Base-by-base conservation (phyloP, 2,797 vertebrate species). In the Trichosurus vulpecula region DNA sequence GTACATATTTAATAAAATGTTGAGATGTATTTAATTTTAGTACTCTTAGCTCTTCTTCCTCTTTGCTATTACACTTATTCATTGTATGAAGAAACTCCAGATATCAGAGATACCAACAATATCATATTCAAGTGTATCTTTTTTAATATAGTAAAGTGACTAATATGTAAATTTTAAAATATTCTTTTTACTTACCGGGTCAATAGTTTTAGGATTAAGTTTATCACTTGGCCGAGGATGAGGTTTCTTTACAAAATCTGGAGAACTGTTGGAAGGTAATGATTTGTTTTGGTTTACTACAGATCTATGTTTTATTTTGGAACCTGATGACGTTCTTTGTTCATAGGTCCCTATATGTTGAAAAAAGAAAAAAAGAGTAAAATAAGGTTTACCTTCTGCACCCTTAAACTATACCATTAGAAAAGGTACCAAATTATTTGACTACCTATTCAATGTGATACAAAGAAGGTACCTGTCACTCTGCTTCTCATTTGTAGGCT, bases 121-220 rank as follows among this genome's bases (percentile, higher is more conserved):
- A 52, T 41, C 13, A 22, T 22, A 52, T 58, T 25, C 57, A 52
- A 6, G 9, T 29, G 8, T 31, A 29, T 25, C 19, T 27, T 92
- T 91, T 30, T 74, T 19, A 74, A 74, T 0, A 74, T 10, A 22
- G 13, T n/a, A 74, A 74, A n/a, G 35, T 52, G 35, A 91, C 87
- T 93, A 92, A 55, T 0, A 53, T 54, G 81, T 66, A 35, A 13
- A 93, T 22, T 92, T 14, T 51, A 56, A 35, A 95, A 35, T 58
- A 30, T 30, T 66, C 51, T 16, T 31, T 90, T 30, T 52, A 98
- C 99, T 54, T 97, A 99, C 99, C 0, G 99, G 99, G 97, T 99
- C 98, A 96, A 99, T 98, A 41, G 99, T 99, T 98, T 98, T 99
- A 91, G 99, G 99, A 96, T 99, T 99, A 53, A 99, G 98, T 92